These are phyloP conservation scores for Raphicerus campestris DNA, from an alignment of 2,113 vertebrate genomes.

Conservation along the genomic window DNA sequence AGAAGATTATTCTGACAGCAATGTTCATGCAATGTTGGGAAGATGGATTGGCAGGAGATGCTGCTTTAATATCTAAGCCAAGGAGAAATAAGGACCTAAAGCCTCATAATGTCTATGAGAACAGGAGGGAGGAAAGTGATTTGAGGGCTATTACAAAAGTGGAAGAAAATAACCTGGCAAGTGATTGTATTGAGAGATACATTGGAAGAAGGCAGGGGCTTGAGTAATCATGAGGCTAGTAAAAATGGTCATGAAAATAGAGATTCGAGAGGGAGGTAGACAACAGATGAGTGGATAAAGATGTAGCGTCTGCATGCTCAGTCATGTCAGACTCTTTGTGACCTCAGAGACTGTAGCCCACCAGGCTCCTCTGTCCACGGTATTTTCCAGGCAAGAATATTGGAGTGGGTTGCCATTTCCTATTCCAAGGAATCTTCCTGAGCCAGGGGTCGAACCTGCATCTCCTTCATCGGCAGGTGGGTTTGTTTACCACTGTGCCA, in stretches of 20 bases:
- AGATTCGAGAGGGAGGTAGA: neutral
- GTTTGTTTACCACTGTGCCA: neutral
- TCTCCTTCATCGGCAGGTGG: neutral
- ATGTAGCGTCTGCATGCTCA: neutral
- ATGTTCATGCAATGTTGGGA: neutral
- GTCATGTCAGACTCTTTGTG: fast-evolving
- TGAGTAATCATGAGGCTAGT: neutral
- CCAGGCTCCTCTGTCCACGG: neutral
- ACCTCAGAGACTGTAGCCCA: neutral
- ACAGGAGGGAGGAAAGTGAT: neutral
- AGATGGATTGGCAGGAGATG: neutral
- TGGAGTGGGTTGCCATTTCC: neutral
- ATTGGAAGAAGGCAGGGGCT: neutral
- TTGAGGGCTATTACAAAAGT: neutral
- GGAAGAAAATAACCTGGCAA: neutral
- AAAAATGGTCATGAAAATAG: neutral
- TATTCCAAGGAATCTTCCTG: neutral
- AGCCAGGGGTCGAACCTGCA: neutral
- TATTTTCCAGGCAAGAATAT: neutral
- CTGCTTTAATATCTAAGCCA: neutral
- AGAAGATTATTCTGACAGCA: neutral
- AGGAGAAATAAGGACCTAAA: neutral
- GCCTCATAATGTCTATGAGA: neutral
- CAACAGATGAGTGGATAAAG: neutral
- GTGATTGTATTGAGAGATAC: neutral